These are phyloP conservation scores for Xiphias gladius DNA, from an alignment of 2,113 vertebrate genomes.

Conservation along the genomic window DNA sequence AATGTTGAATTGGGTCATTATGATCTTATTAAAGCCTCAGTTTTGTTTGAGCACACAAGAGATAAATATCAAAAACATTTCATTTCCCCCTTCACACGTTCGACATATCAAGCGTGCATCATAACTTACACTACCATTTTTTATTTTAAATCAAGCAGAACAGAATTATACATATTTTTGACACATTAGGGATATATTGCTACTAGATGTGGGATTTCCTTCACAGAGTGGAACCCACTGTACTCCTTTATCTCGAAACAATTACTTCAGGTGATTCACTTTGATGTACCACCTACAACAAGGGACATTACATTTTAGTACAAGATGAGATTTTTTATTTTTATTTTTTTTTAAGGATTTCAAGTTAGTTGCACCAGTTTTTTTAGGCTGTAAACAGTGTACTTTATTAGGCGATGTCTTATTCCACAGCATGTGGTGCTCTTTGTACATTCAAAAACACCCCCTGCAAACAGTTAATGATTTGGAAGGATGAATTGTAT, in stretches of 20 bases:
- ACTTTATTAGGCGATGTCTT: constrained; percentile 43
- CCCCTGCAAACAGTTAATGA: constrained; percentile 14
- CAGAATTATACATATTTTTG: constrained; percentile 28
- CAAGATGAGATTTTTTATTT: constrained; percentile 3
- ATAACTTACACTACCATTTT: background rate
- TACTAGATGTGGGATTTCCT: constrained; percentile 1
- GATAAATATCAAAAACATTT: constrained; percentile 12
- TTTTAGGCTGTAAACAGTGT: constrained; percentile 72
- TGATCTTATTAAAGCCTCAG: background rate
- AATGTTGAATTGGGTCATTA: constrained; percentile 1
- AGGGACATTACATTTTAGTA: constrained; percentile 12
- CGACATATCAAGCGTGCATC: background rate
- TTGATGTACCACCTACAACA: constrained; percentile 10
- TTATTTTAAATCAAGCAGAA: background rate
- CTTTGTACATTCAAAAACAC: constrained; percentile 65
- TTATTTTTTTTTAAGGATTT: constrained; percentile 19
- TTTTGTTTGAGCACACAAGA: constrained; percentile 4
- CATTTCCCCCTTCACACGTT: constrained; percentile 7
- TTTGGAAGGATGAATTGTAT: constrained; percentile 18
- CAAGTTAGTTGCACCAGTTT: constrained; percentile 39
- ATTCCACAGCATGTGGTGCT: constrained; percentile 28
- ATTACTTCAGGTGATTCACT: constrained; percentile 1
- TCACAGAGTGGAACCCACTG: constrained; percentile 23
- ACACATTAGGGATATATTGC: constrained; percentile 3
- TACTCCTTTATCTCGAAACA: background rate